phyloP scores from a whole-genome alignment of 2,888 invertebrate genomes.

The Panzeria rudis region DNA sequence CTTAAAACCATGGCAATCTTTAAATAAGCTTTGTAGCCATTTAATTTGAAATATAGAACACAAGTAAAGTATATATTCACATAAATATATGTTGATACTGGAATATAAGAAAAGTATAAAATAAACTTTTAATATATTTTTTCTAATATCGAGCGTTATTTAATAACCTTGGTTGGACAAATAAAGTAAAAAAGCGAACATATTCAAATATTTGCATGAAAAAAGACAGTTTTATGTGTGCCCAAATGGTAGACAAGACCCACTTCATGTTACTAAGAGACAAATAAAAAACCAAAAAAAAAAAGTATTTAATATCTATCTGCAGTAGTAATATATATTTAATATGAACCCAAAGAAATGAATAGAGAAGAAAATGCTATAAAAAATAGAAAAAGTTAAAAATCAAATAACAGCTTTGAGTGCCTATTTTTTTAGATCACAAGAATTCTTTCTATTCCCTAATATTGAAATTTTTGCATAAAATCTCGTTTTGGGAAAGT shows the following conservation, averaged over 20 bases:
- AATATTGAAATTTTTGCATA: no score
- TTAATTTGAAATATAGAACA: neutral
- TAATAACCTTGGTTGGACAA: constrained; percentile 9
- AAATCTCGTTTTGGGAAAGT: no score
- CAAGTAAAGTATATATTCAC: neutral
- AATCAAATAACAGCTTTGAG: neutral
- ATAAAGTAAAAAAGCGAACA: neutral
- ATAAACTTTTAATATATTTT: constrained; percentile 2
- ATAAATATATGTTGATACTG: neutral
- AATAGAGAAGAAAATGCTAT: neutral
- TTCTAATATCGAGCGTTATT: constrained; percentile 18
- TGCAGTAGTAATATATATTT: neutral
- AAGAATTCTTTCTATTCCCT: no score
- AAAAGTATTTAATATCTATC: neutral
- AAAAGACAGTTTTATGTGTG: constrained; percentile 14
- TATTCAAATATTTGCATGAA: constrained; percentile 40
- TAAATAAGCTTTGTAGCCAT: neutral
- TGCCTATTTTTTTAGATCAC: no score
- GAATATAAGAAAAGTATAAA: neutral
- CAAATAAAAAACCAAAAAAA: neutral
- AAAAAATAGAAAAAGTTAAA: neutral
- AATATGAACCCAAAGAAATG: neutral
- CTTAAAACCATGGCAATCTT: neutral
- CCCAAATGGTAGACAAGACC: neutral
- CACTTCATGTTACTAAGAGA: neutral